Evolutionary conservation across 2,797 vertebrate species (phyloP), one percentile per base, ranked within the genome.

Genomic region (Eulemur coronatus): DNA sequence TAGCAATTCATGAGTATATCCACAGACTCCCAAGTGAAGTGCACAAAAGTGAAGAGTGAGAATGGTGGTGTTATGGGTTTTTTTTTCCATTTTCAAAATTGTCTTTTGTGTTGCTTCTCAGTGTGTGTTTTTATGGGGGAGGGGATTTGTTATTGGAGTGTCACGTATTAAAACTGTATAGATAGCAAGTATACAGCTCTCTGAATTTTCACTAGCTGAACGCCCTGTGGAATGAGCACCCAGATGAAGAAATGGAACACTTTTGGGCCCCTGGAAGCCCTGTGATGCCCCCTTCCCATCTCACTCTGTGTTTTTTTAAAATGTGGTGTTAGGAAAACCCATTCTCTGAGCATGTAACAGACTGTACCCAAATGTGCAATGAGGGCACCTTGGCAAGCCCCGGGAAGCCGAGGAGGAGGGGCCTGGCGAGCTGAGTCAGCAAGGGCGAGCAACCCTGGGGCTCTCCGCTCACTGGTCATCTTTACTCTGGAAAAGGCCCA

Each of bases 61-160:
- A 20, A 26, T 0, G 6, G 48, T 12, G 8, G 14, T 4, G 0
- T 11, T 5, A 20, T 20, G 10, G 10, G 26, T 7, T 24, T 57
- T 11, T 57, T 57, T 43, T 38, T 38, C 17, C n/a, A 57, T 86
- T 80, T 93, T 93, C n/a, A 57, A 67, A 80, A 75, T 15, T 48
- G 55, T 80, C 14, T 73, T 75, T 24, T 57, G 18, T 55, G 17
- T 55, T 61, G 12, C n/a, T 67, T 89, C 35, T 84, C 13, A 4
- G 5, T 30, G 28, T 46, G 69, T 28, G n/a, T 59, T 28, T 59
- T 35, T 38, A 24, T 59, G 55, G 22, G 11, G 20, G 28, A 15
- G 67, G 22, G 35, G 28, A 26, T 43, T 33, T 86, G 17, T 13
- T 70, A 48, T 22, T n/a, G 41, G 69, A 69, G 43, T 18, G 20